These are phyloP conservation scores for Eupithecia insigniata DNA, from an alignment of 2,888 invertebrate genomes.

Conservation along the genomic window DNA sequence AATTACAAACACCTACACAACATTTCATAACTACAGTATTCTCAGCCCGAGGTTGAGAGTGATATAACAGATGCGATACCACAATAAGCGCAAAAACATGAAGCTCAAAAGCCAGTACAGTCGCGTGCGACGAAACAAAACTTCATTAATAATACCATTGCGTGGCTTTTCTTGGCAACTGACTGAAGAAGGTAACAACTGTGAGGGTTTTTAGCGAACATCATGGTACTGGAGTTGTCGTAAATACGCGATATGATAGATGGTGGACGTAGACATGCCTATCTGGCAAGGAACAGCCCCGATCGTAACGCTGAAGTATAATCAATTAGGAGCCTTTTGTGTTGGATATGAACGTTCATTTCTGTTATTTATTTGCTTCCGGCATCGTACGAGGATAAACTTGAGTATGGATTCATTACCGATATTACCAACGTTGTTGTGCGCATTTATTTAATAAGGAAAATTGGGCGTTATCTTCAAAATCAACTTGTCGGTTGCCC, in stretches of 20 bases:
- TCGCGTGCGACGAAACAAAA: constrained; percentile 8
- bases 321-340: constrained; percentile 36
- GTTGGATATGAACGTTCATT: constrained; percentile 31
- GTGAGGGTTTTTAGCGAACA: constrained; percentile 14
- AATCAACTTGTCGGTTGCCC: background rate
- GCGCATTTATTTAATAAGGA: constrained; percentile 9
- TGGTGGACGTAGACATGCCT: constrained; percentile 4
- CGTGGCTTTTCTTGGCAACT: constrained; percentile 8
- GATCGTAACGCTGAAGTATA: constrained; percentile 36
- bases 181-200: constrained; percentile 2
- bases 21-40: background rate
- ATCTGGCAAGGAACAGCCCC: constrained; percentile 17
- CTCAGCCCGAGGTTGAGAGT: background rate
- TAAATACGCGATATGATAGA: constrained; percentile 14
- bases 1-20: too few species aligned
- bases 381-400: constrained; percentile 18
- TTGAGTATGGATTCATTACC: constrained; percentile 18
- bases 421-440: constrained; percentile 4
- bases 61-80: background rate
- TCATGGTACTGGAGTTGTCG: constrained; percentile 10
- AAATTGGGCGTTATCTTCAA: background rate
- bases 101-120: constrained; percentile 13
- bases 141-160: constrained; percentile 12
- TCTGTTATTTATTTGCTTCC: constrained; percentile 35
- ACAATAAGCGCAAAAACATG: constrained; percentile 6